Percentiles rank a stretch among this genome's conserved stretches.
phyloP scores from a whole-genome alignment of 2,888 invertebrate species.

The Laspeyria flexula region DNA sequence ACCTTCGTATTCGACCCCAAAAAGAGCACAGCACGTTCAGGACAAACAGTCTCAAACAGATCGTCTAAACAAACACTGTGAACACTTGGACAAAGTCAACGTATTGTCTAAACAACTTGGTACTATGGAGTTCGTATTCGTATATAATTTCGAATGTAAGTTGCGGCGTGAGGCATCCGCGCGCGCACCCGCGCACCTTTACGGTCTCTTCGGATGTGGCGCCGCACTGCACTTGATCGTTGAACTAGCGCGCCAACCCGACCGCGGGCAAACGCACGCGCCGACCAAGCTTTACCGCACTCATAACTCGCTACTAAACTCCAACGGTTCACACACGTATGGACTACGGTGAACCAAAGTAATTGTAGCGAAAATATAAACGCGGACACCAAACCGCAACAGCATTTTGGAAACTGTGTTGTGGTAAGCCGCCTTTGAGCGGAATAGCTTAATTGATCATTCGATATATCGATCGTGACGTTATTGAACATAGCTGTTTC shows the following conservation, averaged over 20 bases:
- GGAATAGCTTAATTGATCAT: slow-evolving; percentile 71
- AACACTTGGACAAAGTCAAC: slow-evolving; percentile 54
- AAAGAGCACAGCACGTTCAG: slow-evolving; percentile 51
- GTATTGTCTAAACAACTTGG: slow-evolving; percentile 45
- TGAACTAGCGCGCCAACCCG: slow-evolving; percentile 75
- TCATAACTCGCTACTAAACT: slow-evolving; percentile 47
- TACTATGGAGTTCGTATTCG: slow-evolving; percentile 43
- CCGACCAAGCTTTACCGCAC: slow-evolving; percentile 18
- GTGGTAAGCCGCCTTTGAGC: slow-evolving; percentile 61
- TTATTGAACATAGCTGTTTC: slow-evolving; percentile 53
- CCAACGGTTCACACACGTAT: slow-evolving; percentile 54
- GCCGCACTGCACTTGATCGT: slow-evolving; percentile 78
- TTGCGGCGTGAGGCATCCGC: slow-evolving; percentile 52
- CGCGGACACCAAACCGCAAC: slow-evolving; percentile 70
- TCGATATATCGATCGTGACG: slow-evolving; percentile 50
- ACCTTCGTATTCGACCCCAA: slow-evolving; percentile 67
- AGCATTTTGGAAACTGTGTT: slow-evolving; percentile 68
- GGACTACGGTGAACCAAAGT: slow-evolving; percentile 44
- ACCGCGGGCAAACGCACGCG: slow-evolving; percentile 44
- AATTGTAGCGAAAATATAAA: slow-evolving; percentile 64
- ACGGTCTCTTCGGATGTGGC: slow-evolving; percentile 74
- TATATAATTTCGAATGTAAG: slow-evolving; percentile 54
- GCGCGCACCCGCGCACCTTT: slow-evolving; percentile 66
- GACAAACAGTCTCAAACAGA: slow-evolving; percentile 48
- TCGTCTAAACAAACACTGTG: slow-evolving; percentile 63